phyloP scores from a whole-genome alignment of 2,888 invertebrate species.

The Reticulitermes lucifugus region DNA sequence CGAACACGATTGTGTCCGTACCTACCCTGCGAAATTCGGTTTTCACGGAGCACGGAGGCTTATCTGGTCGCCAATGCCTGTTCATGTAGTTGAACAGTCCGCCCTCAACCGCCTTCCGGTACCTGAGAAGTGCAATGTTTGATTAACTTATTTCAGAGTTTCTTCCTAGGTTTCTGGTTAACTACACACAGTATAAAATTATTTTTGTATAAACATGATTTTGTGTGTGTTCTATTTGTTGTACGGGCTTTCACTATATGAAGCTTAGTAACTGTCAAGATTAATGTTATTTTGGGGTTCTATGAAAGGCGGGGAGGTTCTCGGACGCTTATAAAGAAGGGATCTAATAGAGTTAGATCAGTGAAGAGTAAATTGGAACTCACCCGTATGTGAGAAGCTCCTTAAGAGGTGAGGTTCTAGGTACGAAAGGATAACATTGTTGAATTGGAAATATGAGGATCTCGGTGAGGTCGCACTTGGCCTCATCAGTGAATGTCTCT shows the following conservation, averaged over 20 bases:
- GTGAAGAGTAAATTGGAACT: not conserved
- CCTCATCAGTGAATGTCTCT: slow-evolving; percentile 35
- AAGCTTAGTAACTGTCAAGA: too few species aligned
- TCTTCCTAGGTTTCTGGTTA: too few species aligned
- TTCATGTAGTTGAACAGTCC: slow-evolving; percentile 30
- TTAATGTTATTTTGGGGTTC: too few species aligned
- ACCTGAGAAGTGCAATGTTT: not conserved
- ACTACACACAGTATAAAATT: too few species aligned
- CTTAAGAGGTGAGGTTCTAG: slow-evolving; percentile 34
- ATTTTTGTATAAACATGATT: too few species aligned
- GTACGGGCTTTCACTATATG: too few species aligned
- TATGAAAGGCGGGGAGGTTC: too few species aligned
- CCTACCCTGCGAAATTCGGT: slow-evolving; percentile 22
- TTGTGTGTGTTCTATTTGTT: too few species aligned
- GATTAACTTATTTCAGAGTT: too few species aligned
- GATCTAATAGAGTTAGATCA: too few species aligned
- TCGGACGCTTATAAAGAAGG: too few species aligned
- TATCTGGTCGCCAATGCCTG: slow-evolving; percentile 32
- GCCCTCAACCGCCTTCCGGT: slow-evolving; percentile 13
- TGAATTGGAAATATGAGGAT: slow-evolving; percentile 13
- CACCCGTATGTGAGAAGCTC: slow-evolving; percentile 26
- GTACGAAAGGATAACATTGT: slow-evolving; percentile 22
- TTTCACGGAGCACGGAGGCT: slow-evolving; percentile 22
- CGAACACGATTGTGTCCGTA: slow-evolving; percentile 10
- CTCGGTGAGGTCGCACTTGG: slow-evolving; percentile 43